Conservation (phyloP, 2,888 invertebrate species). For the Drosophila borborema region DNA sequence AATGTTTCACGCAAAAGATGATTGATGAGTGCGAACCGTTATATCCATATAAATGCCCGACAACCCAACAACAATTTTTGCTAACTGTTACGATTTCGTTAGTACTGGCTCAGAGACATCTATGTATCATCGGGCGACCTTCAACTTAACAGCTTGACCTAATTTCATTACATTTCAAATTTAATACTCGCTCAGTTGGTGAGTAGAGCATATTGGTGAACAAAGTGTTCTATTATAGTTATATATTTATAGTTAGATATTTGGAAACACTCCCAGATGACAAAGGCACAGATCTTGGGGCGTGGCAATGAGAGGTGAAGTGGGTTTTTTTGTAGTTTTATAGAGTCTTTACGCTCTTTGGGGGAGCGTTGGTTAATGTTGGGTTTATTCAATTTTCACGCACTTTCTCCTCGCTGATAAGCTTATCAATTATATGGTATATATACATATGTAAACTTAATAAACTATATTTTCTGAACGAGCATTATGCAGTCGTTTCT, state of each 20-base stretch:
- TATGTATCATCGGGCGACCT: conserved; percentile 43
- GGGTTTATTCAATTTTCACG: not conserved
- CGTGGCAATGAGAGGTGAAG: not conserved
- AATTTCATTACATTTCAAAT: conserved; percentile 36
- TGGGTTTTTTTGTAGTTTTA: not conserved
- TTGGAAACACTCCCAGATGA: no score
- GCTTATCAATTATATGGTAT: not conserved
- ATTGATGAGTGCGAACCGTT: conserved; percentile 62
- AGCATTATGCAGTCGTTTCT: not conserved
- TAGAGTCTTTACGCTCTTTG: not conserved
- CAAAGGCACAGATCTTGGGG: not conserved
- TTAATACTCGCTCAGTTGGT: not conserved
- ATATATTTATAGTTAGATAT: not conserved
- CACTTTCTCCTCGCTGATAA: not conserved
- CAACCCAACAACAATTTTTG: conserved; percentile 18
- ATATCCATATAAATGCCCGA: conserved; percentile 38
- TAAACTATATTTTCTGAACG: not conserved
- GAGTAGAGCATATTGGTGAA: not conserved
- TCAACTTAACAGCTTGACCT: conserved; percentile 57
- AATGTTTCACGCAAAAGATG: conserved; percentile 59
- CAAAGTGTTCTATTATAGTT: not conserved
- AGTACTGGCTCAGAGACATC: conserved; percentile 15
- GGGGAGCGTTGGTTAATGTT: not conserved
- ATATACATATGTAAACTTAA: not conserved
- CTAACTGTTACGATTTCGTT: conserved; percentile 24